Conservation (phyloP, 2,888 invertebrate genomes). For the Muschampia plurimacula region DNA sequence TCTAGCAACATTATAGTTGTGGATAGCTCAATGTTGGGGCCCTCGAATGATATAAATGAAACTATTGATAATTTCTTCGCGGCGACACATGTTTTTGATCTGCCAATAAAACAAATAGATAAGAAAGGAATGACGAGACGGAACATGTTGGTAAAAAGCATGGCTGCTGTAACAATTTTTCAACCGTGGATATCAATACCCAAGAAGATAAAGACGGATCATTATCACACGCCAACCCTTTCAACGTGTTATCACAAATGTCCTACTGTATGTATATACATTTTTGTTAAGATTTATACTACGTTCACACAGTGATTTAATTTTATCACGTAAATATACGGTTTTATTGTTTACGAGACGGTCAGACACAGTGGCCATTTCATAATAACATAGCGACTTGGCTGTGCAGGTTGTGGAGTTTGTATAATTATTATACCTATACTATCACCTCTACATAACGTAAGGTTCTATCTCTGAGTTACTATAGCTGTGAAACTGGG, state of each 20-base stretch:
- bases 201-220: slow-evolving; percentile 57
- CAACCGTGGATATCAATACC: slow-evolving; percentile 63
- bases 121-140: slow-evolving; percentile 53
- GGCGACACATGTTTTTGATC: slow-evolving; percentile 64
- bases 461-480: no score
- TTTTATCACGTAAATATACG: no score
- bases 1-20: slow-evolving; percentile 58
- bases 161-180: slow-evolving; percentile 64
- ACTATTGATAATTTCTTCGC: slow-evolving; percentile 70
- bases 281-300: no score
- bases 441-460: no score
- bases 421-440: no score
- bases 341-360: no score
- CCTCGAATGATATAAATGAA: slow-evolving; percentile 58
- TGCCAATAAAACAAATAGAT: slow-evolving; percentile 60
- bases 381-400: no score
- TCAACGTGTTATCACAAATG: slow-evolving; percentile 71
- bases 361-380: no score
- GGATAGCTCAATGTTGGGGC: slow-evolving; percentile 56
- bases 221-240: slow-evolving; percentile 60
- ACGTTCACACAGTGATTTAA: no score
- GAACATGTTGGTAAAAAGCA: slow-evolving; percentile 55
- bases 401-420: no score
- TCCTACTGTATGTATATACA: slow-evolving; percentile 59
- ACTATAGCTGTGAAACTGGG: no score